A percentile compares a stretch with the other conserved stretches of the same genome.
phyloP scores from a whole-genome alignment of 2,888 invertebrate genomes.

The Ramazzottius varieornatus region DNA sequence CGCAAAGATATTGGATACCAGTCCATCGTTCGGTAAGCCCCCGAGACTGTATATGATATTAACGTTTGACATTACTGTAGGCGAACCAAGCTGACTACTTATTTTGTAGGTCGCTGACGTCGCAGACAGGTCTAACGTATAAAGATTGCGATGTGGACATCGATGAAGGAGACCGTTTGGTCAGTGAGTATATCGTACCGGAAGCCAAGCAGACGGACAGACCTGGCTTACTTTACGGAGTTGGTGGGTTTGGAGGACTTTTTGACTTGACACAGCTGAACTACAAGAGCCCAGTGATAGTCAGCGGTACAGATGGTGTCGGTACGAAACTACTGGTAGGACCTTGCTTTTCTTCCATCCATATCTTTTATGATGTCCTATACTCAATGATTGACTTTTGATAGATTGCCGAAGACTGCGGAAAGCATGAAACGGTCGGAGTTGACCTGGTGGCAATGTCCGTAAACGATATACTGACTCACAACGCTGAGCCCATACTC shows the following conservation, averaged over 20 bases:
- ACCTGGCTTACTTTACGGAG: constrained; percentile 45
- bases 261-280: constrained; percentile 37
- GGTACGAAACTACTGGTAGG: constrained; percentile 74
- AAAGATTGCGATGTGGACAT: constrained; percentile 72
- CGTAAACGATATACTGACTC: constrained; percentile 78
- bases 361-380: background rate
- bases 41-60: background rate
- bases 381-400: constrained; percentile 6
- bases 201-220: constrained; percentile 48
- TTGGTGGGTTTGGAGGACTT: constrained; percentile 79
- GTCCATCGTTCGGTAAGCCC: constrained; percentile 44
- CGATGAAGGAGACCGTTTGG: constrained; percentile 58
- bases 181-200: constrained; percentile 48
- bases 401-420: constrained; percentile 51
- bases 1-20: constrained; percentile 68
- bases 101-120: background rate
- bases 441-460: constrained; percentile 93
- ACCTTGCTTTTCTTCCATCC: background rate
- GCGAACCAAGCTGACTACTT: background rate
- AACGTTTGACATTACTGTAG: background rate
- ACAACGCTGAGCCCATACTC: constrained; percentile 79
- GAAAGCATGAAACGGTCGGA: constrained; percentile 55
- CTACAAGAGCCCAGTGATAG: constrained; percentile 53
- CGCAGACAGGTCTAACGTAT: constrained; percentile 38
- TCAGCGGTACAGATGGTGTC: constrained; percentile 83